Evolutionary conservation across 2,888 invertebrate genomes (phyloP).

Genomic region (Eristalis tenax): DNA sequence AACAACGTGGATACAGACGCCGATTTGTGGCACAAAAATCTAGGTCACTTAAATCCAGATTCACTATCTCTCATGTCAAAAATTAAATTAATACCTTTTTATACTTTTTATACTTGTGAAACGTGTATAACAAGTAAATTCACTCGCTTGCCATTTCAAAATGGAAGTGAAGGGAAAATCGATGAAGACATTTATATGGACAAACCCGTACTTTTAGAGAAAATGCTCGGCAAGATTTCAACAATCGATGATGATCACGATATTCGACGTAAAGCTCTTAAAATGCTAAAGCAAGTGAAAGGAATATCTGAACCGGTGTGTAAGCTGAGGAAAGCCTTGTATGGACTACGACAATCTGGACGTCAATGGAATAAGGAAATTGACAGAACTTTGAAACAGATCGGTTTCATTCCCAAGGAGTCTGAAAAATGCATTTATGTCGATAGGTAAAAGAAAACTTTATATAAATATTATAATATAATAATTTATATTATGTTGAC

Average conservation of each 20-base stretch:
- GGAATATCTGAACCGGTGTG: slow-evolving; percentile 70
- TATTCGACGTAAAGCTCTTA: slow-evolving; percentile 5
- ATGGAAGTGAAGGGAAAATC: neutral
- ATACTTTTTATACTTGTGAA: too few relatives aligned
- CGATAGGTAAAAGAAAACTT: too few relatives aligned
- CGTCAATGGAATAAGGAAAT: slow-evolving; percentile 71
- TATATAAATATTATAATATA: too few relatives aligned
- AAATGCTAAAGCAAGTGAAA: slow-evolving; percentile 20
- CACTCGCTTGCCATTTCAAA: neutral
- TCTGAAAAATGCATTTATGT: too few relatives aligned
- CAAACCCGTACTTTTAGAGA: slow-evolving; percentile 47
- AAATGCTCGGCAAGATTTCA: slow-evolving; percentile 38
- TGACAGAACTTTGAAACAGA: slow-evolving; percentile 60
- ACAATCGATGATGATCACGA: neutral
- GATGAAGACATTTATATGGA: slow-evolving; percentile 71
- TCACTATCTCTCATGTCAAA: neutral
- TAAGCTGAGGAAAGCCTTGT: slow-evolving; percentile 66
- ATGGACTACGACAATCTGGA: slow-evolving; percentile 71
- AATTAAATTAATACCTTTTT: too few relatives aligned
- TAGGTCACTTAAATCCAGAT: neutral
- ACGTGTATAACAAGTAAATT: neutral
- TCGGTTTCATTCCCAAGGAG: too few relatives aligned
- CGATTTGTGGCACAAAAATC: neutral
- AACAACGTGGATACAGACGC: neutral
- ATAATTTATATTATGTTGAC: too few relatives aligned